phyloP scores from a whole-genome alignment of 2,888 invertebrate species.

The Ophioninae sp. region DNA sequence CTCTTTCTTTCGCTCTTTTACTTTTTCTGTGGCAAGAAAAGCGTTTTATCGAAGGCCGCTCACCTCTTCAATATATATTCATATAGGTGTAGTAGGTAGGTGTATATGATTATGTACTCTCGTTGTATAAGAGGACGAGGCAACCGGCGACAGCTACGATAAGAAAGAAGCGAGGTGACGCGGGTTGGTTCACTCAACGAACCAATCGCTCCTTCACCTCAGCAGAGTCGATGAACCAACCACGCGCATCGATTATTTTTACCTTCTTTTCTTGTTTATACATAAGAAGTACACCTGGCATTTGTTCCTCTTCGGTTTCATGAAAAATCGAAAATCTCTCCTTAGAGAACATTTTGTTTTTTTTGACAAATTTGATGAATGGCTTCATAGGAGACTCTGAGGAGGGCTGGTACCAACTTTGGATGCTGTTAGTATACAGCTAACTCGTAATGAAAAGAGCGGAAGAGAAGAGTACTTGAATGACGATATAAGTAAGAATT shows the following conservation, averaged over 20 bases:
- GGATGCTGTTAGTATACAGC: too few relatives aligned
- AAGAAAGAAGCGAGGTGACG: conserved; percentile 46
- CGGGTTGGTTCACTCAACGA: conserved; percentile 30
- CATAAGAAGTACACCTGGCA: not conserved
- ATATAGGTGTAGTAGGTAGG: conserved; percentile 45
- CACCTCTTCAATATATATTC: conserved; percentile 48
- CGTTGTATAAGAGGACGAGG: conserved; percentile 28
- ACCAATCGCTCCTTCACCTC: conserved; percentile 34
- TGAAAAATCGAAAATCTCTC: not conserved
- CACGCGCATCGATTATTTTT: conserved; percentile 40
- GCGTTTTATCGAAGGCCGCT: conserved; percentile 51
- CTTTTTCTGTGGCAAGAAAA: conserved; percentile 48
- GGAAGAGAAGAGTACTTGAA: too few relatives aligned
- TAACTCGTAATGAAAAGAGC: too few relatives aligned
- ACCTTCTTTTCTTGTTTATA: not conserved
- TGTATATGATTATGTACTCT: conserved; percentile 56
- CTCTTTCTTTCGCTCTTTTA: not conserved
- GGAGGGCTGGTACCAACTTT: too few relatives aligned
- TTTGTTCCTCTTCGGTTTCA: not conserved
- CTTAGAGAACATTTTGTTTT: too few relatives aligned
- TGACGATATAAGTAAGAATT: too few relatives aligned
- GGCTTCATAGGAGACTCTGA: not conserved
- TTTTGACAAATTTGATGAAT: not conserved
- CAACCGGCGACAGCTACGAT: conserved; percentile 32
- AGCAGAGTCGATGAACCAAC: conserved; percentile 37